Evolutionary conservation across 2,797 vertebrate genomes (phyloP), one percentile per base, ranked within the genome.

Genomic region (Phoxinus dragarum): DNA sequence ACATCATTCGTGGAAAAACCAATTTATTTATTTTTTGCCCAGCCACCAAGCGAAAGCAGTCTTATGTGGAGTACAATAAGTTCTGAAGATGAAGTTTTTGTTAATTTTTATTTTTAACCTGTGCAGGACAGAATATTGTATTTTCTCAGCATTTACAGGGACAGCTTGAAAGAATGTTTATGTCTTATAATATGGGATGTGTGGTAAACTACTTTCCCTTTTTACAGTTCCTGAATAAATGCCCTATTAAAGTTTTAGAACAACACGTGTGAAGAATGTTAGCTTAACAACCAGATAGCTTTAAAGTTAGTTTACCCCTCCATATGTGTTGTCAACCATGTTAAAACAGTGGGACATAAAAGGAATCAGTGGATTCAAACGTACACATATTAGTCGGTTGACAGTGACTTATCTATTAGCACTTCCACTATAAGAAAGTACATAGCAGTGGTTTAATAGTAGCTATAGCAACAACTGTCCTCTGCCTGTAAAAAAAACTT

Each of bases 11-110:
- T 52, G 71, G 40, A 67, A 76, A 76, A 87, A 84, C 44, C 77
- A 81, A 84, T 71, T 75, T n/a, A 81, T 76, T 75, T 84, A 81
- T 78, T 78, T 78, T 78, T 73, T 84, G 82, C 47, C 40, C n/a
- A 52, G 52, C 61, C 38, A 61, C 64, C 23, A 68, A 81, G 67
- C 40, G 9, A 6, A 34, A 80, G 27, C 44, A 67, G 7, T 52
- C 49, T 84, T 16, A 40, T 38, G 21, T 27, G 11, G 34, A 83
- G 56, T 34, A 44, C 7, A 36, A 19, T 23, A 38, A 2, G 23
- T 21, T 54, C 23, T 11, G 23, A n/a, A 69, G 34, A 84, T 67
- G 2, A 47, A 16, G 12, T 27, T 86, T 71, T 67, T 80, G 11
- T 5, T 54, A 2, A 54, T 71, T 79, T 10, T 56, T 10, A 42